Evolutionary conservation across 2,888 invertebrate genomes (phyloP).

Genomic region (Diaphora mendica): DNA sequence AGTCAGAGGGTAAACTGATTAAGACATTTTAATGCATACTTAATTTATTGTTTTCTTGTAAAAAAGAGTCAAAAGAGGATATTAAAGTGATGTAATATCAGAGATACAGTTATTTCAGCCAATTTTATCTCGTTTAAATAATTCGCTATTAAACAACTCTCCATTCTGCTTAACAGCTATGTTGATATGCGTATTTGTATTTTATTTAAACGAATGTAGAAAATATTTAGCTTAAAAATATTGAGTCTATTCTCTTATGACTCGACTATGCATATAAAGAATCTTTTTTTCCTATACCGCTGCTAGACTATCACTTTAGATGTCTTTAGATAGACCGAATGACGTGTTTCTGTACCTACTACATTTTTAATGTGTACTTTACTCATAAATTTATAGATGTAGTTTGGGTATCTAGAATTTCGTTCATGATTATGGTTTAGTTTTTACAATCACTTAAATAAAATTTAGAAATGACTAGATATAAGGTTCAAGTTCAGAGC

Average conservation of each 20-base stretch:
- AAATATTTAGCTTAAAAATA: not conserved
- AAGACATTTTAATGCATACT: constrained; percentile 49
- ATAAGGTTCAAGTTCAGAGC: constrained; percentile 44
- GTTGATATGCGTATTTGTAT: not conserved
- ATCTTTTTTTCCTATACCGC: not conserved
- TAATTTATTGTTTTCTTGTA: constrained; percentile 34
- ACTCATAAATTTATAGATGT: not conserved
- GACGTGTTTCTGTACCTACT: not conserved
- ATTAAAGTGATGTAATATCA: constrained; percentile 27
- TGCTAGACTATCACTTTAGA: not conserved
- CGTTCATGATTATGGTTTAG: not conserved
- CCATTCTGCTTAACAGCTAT: not conserved
- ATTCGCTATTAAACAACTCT: constrained; percentile 21
- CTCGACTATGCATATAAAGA: not conserved
- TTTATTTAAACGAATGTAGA: not conserved
- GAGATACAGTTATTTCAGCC: constrained; percentile 3
- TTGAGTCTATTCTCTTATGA: not conserved
- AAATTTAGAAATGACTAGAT: constrained; percentile 13
- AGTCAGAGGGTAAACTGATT: constrained; percentile 51
- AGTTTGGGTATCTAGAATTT: not conserved
- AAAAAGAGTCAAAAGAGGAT: constrained; percentile 23
- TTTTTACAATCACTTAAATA: not conserved
- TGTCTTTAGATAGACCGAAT: too few relatives aligned
- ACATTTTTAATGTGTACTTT: not conserved
- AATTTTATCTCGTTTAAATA: constrained; percentile 23